Base-by-base conservation (phyloP, 2,797 vertebrate species). In the Acomys russatus region DNA sequence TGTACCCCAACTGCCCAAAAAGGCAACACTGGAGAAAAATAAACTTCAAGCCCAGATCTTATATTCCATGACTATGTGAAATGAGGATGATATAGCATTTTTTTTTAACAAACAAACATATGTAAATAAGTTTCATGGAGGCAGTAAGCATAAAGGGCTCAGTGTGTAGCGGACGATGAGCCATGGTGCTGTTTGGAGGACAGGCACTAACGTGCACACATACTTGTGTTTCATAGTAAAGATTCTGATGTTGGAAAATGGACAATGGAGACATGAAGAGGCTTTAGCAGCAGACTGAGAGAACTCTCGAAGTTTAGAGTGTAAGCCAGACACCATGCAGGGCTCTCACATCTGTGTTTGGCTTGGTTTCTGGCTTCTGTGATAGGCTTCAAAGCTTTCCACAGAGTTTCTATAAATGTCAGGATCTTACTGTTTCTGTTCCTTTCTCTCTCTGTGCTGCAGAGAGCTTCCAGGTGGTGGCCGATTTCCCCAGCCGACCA, bases 351-450 rank as follows among this genome's bases (percentile, higher is more conserved):
- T 94, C 90, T 92, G 94, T 68, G 25, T 83, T 95, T 78, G 25
- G 78, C 83, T 54, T 86, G 87, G 49, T 68, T 70, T 95, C 78
- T 61, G 74, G 28, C 80, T 92, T 59, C 4, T 64, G 61, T 89
- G 68, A 68, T 89, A 22, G 70, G 66, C 90, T 90, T 95, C 56
- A 88, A 94, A 95, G 70, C n/a, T 38, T 94, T 92, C 56, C 59
- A 25, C 25, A 68, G 4, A 44, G 38, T 88, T 91, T 84, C 54
- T 63, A 49, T 23, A 80, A 59, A 88, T 93, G 78, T 93, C 63
- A 64, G 87, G 88, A 84, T 30, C 54, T 74, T 83, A 38, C 71
- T 70, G 1, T 63, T 49, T 91, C 49, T 87, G 6, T 33, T 90
- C 77, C 35, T 79, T 56, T 94, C 20, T 59, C 68, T 78, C 44